Percentiles rank a stretch among this genome's conserved stretches.
These are phyloP conservation scores for Arrhamphus sclerolepis DNA, from an alignment of 2,797 vertebrate genomes.

Conservation along the genomic window DNA sequence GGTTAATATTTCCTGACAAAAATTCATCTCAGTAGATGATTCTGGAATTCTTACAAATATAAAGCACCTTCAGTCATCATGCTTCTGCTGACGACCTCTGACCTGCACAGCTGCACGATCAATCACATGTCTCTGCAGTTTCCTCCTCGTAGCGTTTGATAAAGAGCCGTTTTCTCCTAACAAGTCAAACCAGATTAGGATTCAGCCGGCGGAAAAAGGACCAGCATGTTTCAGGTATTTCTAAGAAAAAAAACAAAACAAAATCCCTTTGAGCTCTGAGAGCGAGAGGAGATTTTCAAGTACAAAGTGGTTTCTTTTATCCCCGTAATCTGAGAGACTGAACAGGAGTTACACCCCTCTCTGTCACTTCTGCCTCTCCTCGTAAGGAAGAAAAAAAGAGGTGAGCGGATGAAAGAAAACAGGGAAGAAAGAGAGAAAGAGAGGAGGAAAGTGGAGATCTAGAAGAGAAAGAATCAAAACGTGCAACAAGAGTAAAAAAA, in stretches of 20 bases:
- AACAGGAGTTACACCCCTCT: conserved; percentile 30
- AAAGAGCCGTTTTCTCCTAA: conserved; percentile 13
- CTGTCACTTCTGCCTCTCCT: not conserved
- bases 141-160: no score
- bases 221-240: conserved; percentile 27
- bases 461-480: no score
- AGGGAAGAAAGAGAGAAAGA: no score
- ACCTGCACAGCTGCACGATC: not conserved
- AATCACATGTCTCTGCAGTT: no score
- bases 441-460: no score
- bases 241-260: conserved; percentile 24
- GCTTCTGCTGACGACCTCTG: not conserved
- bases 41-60: not conserved
- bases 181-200: conserved; percentile 29
- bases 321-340: conserved; percentile 48
- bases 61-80: no score
- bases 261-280: conserved; percentile 40
- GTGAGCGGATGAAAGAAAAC: no score
- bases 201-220: conserved; percentile 24
- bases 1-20: no score
- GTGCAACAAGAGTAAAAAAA: no score
- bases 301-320: conserved; percentile 54
- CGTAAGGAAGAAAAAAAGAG: no score
- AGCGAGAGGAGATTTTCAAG: conserved; percentile 49
- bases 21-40: no score